phyloP scores from a whole-genome alignment of 2,797 vertebrate genomes.

The Pseudomugil gertrudae region DNA sequence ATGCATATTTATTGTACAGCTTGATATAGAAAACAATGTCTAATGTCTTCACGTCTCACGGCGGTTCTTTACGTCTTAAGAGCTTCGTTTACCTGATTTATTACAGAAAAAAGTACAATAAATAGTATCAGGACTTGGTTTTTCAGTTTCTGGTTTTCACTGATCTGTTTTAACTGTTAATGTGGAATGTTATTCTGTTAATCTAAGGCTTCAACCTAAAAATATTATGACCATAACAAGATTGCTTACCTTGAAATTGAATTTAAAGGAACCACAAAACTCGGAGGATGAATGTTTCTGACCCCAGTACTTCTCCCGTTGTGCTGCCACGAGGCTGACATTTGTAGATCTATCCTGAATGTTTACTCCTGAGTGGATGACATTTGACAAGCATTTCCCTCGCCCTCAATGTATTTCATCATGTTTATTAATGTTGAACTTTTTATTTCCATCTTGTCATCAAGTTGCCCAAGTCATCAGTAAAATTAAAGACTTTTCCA shows the following conservation, averaged over 20 bases:
- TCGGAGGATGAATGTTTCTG: background rate
- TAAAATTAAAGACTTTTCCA: background rate
- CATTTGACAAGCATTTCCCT: slow-evolving; percentile 8
- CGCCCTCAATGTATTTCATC: background rate
- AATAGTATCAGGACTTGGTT: background rate
- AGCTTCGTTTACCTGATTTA: background rate
- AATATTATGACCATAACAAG: background rate
- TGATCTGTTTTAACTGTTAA: background rate
- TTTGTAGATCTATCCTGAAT: slow-evolving; percentile 6
- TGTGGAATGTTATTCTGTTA: background rate
- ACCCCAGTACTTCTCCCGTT: background rate
- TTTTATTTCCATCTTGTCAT: slow-evolving; percentile 1
- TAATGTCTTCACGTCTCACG: too few relatives aligned
- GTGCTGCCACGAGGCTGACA: slow-evolving; percentile 3
- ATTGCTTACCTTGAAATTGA: background rate
- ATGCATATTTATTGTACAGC: too few relatives aligned
- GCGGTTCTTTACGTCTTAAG: too few relatives aligned
- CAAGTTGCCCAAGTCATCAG: too few relatives aligned
- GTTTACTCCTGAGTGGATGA: background rate
- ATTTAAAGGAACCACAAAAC: background rate
- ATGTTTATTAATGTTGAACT: slow-evolving; percentile 2
- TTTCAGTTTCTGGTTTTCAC: background rate
- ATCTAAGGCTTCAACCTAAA: background rate
- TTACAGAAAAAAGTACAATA: background rate
- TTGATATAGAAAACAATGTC: too few relatives aligned